Conservation (phyloP, 2,888 invertebrate genomes). For the Zygothrica quintamaculata region DNA sequence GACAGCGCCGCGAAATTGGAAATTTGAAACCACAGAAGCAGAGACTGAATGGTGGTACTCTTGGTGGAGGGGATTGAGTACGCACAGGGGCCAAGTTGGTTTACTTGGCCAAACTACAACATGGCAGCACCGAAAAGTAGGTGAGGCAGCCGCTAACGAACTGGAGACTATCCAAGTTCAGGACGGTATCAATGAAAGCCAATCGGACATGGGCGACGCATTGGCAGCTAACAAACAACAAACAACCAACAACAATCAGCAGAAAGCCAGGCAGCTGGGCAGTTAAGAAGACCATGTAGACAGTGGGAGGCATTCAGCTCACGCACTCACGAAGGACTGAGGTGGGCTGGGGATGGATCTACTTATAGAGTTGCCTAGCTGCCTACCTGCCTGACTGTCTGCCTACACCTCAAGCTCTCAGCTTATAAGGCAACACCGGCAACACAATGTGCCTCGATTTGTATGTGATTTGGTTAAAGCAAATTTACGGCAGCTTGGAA, state of each 20-base stretch:
- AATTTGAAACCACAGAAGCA: constrained; percentile 35
- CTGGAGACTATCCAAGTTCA: constrained; percentile 39
- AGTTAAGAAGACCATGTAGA: no score
- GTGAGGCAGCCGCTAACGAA: constrained; percentile 74
- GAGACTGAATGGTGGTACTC: background rate
- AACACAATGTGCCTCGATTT: constrained; percentile 67
- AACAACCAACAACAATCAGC: background rate
- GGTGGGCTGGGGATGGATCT: background rate
- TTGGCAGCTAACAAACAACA: constrained; percentile 59
- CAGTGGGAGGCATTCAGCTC: constrained; percentile 50
- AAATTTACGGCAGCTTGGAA: constrained; percentile 62
- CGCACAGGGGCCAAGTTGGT: constrained; percentile 48
- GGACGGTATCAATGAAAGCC: constrained; percentile 70
- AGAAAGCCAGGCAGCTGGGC: constrained; percentile 1
- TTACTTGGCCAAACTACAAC: constrained; percentile 39
- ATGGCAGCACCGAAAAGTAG: constrained; percentile 65
- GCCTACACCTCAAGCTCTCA: constrained; percentile 24
- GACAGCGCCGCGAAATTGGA: constrained; percentile 66
- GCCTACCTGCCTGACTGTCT: constrained; percentile 15
- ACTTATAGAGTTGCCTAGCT: constrained; percentile 7
- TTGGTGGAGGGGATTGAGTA: constrained; percentile 4
- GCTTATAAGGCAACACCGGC: constrained; percentile 57
- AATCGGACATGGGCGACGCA: constrained; percentile 77
- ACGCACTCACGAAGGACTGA: constrained; percentile 48
- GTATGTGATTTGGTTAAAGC: constrained; percentile 71